phyloP scores from a whole-genome alignment of 2,113 vertebrate genomes.

The Guaruba guarouba region DNA sequence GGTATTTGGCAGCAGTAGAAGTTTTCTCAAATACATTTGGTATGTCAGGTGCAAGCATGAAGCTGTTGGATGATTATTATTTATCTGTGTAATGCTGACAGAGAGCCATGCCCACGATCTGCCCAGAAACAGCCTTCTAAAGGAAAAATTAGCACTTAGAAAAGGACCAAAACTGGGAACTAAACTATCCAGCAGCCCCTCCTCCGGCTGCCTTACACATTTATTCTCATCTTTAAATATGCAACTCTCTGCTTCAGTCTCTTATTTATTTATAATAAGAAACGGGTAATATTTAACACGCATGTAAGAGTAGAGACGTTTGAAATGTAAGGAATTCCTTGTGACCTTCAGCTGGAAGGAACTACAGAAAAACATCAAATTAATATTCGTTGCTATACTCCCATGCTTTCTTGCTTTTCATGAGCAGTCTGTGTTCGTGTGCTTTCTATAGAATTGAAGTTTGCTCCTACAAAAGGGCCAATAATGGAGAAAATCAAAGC shows the following conservation, averaged over 20 bases:
- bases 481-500: constrained; percentile 42
- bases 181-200: neutral
- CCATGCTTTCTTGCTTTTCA: neutral
- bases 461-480: constrained; percentile 26
- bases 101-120: neutral
- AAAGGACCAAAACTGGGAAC: neutral
- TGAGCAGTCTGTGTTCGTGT: neutral
- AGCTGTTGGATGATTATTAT: constrained; percentile 7
- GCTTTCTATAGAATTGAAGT: constrained; percentile 22
- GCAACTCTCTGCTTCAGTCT: neutral
- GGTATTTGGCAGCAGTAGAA: constrained; percentile 4
- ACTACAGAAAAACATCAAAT: constrained; percentile 2
- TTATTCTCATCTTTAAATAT: neutral
- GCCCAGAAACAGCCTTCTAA: neutral
- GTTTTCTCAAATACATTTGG: constrained; percentile 31
- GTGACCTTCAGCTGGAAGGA: constrained; percentile 45
- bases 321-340: neutral
- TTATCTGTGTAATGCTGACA: constrained; percentile 5
- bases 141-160: neutral
- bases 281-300: constrained; percentile 29
- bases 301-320: neutral
- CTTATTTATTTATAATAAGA: constrained; percentile 18
- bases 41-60: neutral
- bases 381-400: constrained; percentile 26
- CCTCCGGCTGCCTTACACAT: neutral